These are phyloP conservation scores for Oostethus manadensis DNA, from an alignment of 2,113 vertebrate species.

Conservation along the genomic window DNA sequence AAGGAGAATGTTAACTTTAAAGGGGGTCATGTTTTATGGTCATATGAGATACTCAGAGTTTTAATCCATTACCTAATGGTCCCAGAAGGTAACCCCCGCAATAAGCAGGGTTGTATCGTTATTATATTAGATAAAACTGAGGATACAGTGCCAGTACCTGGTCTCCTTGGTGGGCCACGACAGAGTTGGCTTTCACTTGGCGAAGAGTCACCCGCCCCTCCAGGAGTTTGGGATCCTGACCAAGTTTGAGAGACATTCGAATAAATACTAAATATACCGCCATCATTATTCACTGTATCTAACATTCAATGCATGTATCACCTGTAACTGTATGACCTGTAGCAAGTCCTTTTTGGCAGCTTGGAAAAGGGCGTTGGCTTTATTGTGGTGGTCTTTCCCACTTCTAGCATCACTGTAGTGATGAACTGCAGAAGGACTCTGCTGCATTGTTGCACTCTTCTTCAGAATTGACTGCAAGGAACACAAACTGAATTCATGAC, in stretches of 20 bases:
- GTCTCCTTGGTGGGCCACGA: constrained; percentile 86
- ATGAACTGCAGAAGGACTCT: constrained; percentile 76
- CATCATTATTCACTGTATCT: not conserved
- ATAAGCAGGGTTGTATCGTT: too few relatives aligned
- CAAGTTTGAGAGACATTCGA: not conserved
- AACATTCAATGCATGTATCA: constrained; percentile 26
- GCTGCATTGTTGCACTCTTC: constrained; percentile 79
- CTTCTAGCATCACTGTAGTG: constrained; percentile 68
- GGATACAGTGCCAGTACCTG: constrained; percentile 71
- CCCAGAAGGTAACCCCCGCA: too few relatives aligned
- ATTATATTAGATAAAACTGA: too few relatives aligned
- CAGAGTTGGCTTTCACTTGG: constrained; percentile 82
- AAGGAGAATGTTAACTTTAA: too few relatives aligned
- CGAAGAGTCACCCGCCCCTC: constrained; percentile 83
- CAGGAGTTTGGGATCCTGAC: constrained; percentile 78
- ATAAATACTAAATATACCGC: too few relatives aligned
- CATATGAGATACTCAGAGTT: too few relatives aligned
- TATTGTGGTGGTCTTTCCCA: constrained; percentile 60
- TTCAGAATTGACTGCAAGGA: constrained; percentile 75
- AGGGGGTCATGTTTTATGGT: too few relatives aligned
- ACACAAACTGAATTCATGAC: not conserved
- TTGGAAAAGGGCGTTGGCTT: constrained; percentile 78
- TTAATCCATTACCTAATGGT: too few relatives aligned
- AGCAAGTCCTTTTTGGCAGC: constrained; percentile 89
- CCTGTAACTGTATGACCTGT: constrained; percentile 82